Conservation (phyloP, 1,140 invertebrate species). For the Notospermus geniculatus region DNA sequence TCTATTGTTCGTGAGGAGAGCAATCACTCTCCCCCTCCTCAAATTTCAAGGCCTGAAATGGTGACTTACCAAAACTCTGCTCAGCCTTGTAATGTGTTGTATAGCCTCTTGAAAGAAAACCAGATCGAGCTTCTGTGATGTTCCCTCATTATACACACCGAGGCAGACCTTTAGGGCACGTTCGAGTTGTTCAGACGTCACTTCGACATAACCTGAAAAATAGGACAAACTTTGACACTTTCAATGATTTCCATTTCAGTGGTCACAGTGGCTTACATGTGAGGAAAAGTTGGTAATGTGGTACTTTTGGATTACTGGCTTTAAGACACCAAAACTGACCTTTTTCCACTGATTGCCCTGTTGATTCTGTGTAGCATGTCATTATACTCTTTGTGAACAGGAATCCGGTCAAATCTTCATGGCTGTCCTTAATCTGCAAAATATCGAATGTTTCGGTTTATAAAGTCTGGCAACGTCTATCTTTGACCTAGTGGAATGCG, state of each 20-base stretch:
- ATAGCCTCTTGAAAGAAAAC: slow-evolving; percentile 53
- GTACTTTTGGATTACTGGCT: too few species aligned
- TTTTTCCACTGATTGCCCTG: slow-evolving; percentile 40
- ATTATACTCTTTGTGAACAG: slow-evolving; percentile 48
- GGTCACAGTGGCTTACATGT: too few species aligned
- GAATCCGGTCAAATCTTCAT: slow-evolving; percentile 35
- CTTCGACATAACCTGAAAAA: slow-evolving; percentile 45
- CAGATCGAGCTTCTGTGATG: slow-evolving; percentile 42
- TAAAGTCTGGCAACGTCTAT: too few species aligned
- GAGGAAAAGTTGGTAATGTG: too few species aligned
- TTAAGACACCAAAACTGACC: too few species aligned
- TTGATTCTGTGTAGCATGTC: slow-evolving; percentile 38
- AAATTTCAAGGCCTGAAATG: slow-evolving; percentile 1
- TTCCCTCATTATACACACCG: slow-evolving; percentile 44
- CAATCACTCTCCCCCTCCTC: too few species aligned
- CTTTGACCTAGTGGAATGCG: too few species aligned
- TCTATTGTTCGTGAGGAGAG: too few species aligned
- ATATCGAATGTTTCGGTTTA: too few species aligned
- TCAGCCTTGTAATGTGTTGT: slow-evolving; percentile 48
- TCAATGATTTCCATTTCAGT: not conserved
- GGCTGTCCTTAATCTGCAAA: slow-evolving; percentile 36
- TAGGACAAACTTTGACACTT: not conserved
- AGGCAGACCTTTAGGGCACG: slow-evolving; percentile 46
- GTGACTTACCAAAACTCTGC: slow-evolving; percentile 46
- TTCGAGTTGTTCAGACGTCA: slow-evolving; percentile 29